Conservation (phyloP, 2,888 invertebrate species). For the Hecatera dysodea region DNA sequence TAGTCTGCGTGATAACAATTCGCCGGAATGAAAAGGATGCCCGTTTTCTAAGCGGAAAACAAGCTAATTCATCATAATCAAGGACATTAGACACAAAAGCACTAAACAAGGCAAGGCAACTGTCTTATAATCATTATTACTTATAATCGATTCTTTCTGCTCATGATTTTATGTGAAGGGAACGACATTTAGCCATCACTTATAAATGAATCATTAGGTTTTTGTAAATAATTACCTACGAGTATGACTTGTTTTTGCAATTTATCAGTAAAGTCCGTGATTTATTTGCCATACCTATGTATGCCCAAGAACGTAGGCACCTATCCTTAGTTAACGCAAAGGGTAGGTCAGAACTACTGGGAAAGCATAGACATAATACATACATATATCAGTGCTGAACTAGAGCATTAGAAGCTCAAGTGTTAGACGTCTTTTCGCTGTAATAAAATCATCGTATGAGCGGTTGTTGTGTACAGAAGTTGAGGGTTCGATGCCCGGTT, state of each 20-base stretch:
- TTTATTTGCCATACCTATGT: background rate
- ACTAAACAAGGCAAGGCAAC: no score
- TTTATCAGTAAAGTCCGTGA: background rate
- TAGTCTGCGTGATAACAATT: constrained; percentile 37
- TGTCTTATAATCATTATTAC: background rate
- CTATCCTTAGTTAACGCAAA: background rate
- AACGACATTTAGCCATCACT: constrained; percentile 4
- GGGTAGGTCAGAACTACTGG: background rate
- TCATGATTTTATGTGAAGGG: background rate
- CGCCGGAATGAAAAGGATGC: constrained; percentile 61
- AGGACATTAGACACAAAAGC: constrained; percentile 23
- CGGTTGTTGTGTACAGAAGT: constrained; percentile 3
- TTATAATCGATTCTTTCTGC: constrained; percentile 21
- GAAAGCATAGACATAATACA: background rate
- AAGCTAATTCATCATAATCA: constrained; percentile 40
- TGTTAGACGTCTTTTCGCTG: background rate
- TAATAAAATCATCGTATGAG: constrained; percentile 5
- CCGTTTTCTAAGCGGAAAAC: constrained; percentile 74
- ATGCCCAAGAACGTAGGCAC: background rate
- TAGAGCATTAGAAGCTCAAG: background rate
- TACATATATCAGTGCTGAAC: background rate
- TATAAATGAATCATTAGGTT: background rate
- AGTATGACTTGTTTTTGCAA: background rate
- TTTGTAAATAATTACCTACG: background rate
- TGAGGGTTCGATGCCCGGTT: constrained; percentile 27